Evolutionary conservation across 2,888 invertebrate genomes (phyloP).

Genomic region (Molorchus minor): DNA sequence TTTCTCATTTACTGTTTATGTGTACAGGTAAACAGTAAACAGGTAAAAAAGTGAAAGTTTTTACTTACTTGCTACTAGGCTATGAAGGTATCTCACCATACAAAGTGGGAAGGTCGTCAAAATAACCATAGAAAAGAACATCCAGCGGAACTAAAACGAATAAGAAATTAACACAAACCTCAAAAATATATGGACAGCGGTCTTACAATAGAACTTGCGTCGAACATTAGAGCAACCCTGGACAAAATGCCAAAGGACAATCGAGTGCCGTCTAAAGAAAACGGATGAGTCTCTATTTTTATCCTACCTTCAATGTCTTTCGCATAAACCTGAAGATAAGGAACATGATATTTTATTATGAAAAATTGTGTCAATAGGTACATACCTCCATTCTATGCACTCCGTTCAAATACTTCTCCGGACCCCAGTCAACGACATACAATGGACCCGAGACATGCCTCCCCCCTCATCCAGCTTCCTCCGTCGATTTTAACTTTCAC

Average conservation of each 20-base stretch:
- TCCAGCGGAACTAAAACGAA: constrained; percentile 69
- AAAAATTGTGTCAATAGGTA: background rate
- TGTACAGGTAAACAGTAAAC: background rate
- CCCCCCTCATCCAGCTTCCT: constrained; percentile 72
- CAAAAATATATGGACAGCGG: constrained; percentile 45
- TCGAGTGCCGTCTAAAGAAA: constrained; percentile 79
- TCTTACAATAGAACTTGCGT: constrained; percentile 79
- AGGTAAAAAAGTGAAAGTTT: background rate
- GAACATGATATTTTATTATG: background rate
- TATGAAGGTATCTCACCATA: constrained; percentile 69
- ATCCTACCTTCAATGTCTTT: constrained; percentile 69
- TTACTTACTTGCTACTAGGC: constrained; percentile 66
- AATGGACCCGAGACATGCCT: constrained; percentile 72
- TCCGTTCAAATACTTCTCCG: constrained; percentile 71
- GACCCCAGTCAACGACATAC: constrained; percentile 78
- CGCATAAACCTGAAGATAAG: constrained; percentile 66
- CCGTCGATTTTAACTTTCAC: constrained; percentile 77
- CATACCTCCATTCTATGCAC: constrained; percentile 73
- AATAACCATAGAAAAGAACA: constrained; percentile 72
- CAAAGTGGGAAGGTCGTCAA: constrained; percentile 73
- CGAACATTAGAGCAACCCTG: constrained; percentile 79
- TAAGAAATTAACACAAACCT: constrained; percentile 8
- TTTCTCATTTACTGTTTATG: too few relatives aligned
- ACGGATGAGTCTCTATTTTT: constrained; percentile 71
- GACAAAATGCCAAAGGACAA: constrained; percentile 74